Percentiles rank a stretch among this genome's conserved stretches.
These are phyloP conservation scores for Brachymystax lenok DNA, from an alignment of 2,797 vertebrate species.

Conservation along the genomic window DNA sequence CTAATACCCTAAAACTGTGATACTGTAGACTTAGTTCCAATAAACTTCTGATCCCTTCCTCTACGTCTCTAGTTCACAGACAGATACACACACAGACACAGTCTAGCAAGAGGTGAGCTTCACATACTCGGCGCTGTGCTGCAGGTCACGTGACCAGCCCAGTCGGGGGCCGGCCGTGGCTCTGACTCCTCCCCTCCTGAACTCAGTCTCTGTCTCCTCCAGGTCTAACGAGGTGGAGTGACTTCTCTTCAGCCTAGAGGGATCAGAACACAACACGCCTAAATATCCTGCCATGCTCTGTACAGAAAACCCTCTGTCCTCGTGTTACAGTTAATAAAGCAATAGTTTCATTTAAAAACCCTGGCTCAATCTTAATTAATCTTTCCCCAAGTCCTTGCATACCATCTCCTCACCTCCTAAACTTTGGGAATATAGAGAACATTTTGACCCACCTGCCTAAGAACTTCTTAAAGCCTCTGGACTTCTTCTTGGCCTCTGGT, in stretches of 20 bases:
- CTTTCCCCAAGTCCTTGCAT: background rate
- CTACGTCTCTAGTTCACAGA: background rate
- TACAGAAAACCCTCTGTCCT: background rate
- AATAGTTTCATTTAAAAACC: background rate
- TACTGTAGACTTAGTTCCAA: background rate
- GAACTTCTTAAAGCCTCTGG: slow-evolving; percentile 89
- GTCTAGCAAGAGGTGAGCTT: background rate
- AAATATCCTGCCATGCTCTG: background rate
- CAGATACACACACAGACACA: background rate
- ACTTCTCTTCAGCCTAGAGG: slow-evolving; percentile 86
- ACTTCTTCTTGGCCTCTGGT: slow-evolving; percentile 90
- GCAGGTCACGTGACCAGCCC: slow-evolving; percentile 90
- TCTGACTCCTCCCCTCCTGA: slow-evolving; percentile 91
- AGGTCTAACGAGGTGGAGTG: slow-evolving; percentile 92
- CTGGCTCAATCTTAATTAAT: background rate
- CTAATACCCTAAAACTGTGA: background rate
- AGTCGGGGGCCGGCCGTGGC: slow-evolving; percentile 92
- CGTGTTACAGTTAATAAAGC: background rate
- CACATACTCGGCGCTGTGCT: slow-evolving; percentile 76
- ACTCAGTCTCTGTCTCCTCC: slow-evolving; percentile 87
- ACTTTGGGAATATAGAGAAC: background rate
- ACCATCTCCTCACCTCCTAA: background rate
- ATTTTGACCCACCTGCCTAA: slow-evolving; percentile 84
- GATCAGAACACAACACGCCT: background rate
- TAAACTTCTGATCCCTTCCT: background rate